Percentiles rank a stretch among this genome's conserved stretches.
Conservation (phyloP, 2,113 vertebrate species). For the cattle (Bos taurus) region ARS-UCD2.0 NC_037351.1:50885001-50885500, state of each 20-base stretch:
- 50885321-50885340: background rate
- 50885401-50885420: background rate
- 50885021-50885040: fast-evolving
- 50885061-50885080: background rate
- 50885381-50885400: background rate
- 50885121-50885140: background rate
- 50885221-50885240: background rate
- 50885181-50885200: background rate
- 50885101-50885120: background rate
- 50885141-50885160: background rate
- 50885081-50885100: background rate
- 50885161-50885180: background rate
- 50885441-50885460: background rate
- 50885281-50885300: background rate
- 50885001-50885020: background rate
- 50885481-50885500: background rate
- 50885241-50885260: background rate
- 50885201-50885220: background rate
- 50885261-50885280: background rate
- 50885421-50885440: background rate
- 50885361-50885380: background rate
- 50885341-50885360: background rate
- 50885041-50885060: background rate
- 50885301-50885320: background rate
- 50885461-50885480: background rate